Base-by-base conservation (phyloP, 2,888 invertebrate species). In the Heliconius charithonia region DNA sequence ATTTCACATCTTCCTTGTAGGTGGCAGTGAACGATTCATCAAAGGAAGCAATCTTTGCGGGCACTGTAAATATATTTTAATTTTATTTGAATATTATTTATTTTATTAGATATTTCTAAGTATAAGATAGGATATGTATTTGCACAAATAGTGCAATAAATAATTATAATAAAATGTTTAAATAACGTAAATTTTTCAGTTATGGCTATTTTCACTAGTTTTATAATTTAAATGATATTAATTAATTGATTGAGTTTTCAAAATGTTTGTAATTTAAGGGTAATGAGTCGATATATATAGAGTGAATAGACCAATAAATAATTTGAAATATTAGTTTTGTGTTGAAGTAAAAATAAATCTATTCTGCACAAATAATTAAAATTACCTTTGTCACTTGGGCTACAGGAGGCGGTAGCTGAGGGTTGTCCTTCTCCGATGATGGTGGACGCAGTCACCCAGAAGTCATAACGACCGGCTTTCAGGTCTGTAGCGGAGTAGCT, bases 391-490 rank as follows among this genome's bases (percentile, higher is more conserved):
- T 96, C 96, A 84, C 97, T 97, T 32, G 98, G 98, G 87, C 98
- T 97, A 85, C 98, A 97, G 7, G 97, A 96, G 73, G 98, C 98
- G 82, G 97, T 97, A 87, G 97, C 97, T 79, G 98, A 98, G 78
- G 97, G 97, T 89, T 98, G 97, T 66, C 99, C 98, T 95, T 99
- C 98, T 1, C 99, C 99, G 87, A 98, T 98, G 84, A 97, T 97
- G 0, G 99, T 99, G 81, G 97, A 98, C 65, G 98, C 99, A 7
- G 98, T 98, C 0, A 99, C 98, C 97, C 98, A 98, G 94, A 99
- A 99, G 91, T 98, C 98, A 88, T 98, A 98, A 79, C 97, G 97
- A 82, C 97, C 96, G 83, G 97, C 97, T 87, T 97, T 97, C 85
- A 99, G 92, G 83, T 97, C 97, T 41, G 97, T 97, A 22, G 98